Conservation (phyloP, 2,888 invertebrate species). For the Octonoba sinensis region DNA sequence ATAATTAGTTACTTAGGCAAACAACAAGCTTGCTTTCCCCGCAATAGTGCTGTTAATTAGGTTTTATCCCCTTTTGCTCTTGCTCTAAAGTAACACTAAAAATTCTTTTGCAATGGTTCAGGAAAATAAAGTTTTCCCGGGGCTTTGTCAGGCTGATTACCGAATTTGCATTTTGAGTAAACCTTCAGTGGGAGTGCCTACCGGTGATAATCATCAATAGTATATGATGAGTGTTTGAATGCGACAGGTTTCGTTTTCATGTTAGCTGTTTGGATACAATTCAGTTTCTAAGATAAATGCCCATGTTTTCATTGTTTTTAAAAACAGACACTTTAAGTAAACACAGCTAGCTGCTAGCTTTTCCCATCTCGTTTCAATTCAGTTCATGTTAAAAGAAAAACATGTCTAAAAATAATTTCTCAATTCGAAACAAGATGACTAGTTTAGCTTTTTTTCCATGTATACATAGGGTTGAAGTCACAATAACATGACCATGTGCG, state of each 20-base stretch:
- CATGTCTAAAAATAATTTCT: too few species aligned
- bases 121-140: slow-evolving; percentile 31
- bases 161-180: slow-evolving; percentile 23
- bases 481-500: too few species aligned
- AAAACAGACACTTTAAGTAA: too few species aligned
- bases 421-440: too few species aligned
- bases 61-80: slow-evolving; percentile 19
- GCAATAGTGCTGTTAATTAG: slow-evolving; percentile 61
- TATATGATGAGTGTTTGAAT: slow-evolving; percentile 25
- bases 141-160: slow-evolving; percentile 24
- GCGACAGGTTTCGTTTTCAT: background rate
- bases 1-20: slow-evolving; percentile 62
- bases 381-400: too few species aligned
- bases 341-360: too few species aligned
- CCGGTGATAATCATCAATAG: slow-evolving; percentile 12
- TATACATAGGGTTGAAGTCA: too few species aligned
- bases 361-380: too few species aligned
- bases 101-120: slow-evolving; percentile 50
- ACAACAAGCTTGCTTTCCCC: slow-evolving; percentile 62
- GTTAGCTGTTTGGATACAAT: too few species aligned
- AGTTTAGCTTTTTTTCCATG: too few species aligned
- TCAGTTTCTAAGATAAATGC: too few species aligned
- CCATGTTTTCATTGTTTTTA: too few species aligned
- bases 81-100: slow-evolving; percentile 39
- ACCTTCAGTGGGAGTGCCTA: slow-evolving; percentile 3